These are phyloP conservation scores for Poeciliopsis gracilis DNA, from an alignment of 2,797 vertebrate species.

Conservation along the genomic window DNA sequence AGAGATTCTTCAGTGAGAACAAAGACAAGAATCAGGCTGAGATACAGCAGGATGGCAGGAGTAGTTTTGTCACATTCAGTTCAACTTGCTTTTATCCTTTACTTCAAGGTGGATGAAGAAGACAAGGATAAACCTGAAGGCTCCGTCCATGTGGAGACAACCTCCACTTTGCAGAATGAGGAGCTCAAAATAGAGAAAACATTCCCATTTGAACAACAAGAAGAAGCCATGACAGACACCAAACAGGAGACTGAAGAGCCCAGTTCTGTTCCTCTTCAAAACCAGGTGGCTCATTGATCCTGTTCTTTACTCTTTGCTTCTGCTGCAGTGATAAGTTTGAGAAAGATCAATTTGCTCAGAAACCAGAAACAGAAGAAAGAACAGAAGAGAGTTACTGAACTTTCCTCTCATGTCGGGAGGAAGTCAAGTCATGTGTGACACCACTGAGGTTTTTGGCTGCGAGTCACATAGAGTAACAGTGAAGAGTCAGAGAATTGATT, in stretches of 20 bases:
- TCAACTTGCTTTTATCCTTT: not conserved
- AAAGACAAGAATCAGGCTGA: conserved; percentile 26
- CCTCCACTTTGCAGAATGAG: conserved; percentile 18
- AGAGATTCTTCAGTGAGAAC: not conserved
- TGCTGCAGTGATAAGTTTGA: not conserved
- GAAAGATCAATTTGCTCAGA: not conserved
- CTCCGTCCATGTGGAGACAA: conserved; percentile 1
- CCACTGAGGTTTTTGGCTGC: conserved; percentile 20
- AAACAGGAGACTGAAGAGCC: conserved; percentile 32
- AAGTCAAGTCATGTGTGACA: conserved; percentile 9
- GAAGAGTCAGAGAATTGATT: not conserved
- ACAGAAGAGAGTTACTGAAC: not conserved
- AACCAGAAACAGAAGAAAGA: not conserved
- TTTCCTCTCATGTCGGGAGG: conserved; percentile 39
- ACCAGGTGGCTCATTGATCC: conserved; percentile 30
- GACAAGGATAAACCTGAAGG: conserved; percentile 24
- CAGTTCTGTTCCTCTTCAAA: conserved; percentile 22
- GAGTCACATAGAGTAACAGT: not conserved
- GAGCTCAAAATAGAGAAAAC: conserved; percentile 21
- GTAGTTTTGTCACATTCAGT: not conserved
- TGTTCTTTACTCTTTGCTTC: not conserved
- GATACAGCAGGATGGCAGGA: not conserved
- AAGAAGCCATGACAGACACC: conserved; percentile 18
- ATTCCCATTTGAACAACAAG: conserved; percentile 20
- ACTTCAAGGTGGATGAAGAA: conserved; percentile 28